Evolutionary conservation across 1,140 invertebrate species (phyloP), one percentile per base, ranked within the genome.

Genomic region (Lineus longissimus): DNA sequence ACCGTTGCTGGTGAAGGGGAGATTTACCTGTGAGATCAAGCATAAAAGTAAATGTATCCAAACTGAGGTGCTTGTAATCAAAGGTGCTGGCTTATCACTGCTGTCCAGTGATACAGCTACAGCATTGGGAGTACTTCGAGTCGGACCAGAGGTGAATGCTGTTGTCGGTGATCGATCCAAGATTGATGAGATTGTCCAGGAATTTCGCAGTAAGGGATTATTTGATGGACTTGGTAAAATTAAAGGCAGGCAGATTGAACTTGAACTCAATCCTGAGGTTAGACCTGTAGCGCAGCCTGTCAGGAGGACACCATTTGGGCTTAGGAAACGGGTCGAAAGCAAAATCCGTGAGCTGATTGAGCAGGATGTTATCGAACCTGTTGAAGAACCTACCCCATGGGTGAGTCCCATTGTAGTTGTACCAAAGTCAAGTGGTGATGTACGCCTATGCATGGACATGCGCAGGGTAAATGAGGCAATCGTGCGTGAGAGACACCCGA

Each of bases 381-480:
- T 65, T 2, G 30, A 41, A 30, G 73, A 63, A n/a, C 75, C 66
- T 25, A 73, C 65, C 11, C 55, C 61, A 11, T 78, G 72, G 74
- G 67, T 76, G 0, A 71, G 65, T 11, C 64, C 71, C 25, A 63
- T 76, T 45, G 66, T 72, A 7, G 67, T 72, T 15, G 55, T 59
- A 15, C 73, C 70, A 25, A 77, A 74, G 51, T 54, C 56, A 25
- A 61, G 63, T 23, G 66, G 62, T 13, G 73, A 72, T 15, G 69
- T 80, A 9, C 36, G 72, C 15, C 27, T 63, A 61, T 76, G 70
- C 57, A 60, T 74, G 19, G 70, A 74, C 36, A 71, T 74, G 66
- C 41, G 69, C 30, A 30, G 59, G 43, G 60, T 70, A 13, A 76
- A 75, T 62, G 51, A 57, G 51, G 70, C 73, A 0, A 67, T 76